phyloP scores from a whole-genome alignment of 2,797 vertebrate genomes.

The Esox lucius region DNA sequence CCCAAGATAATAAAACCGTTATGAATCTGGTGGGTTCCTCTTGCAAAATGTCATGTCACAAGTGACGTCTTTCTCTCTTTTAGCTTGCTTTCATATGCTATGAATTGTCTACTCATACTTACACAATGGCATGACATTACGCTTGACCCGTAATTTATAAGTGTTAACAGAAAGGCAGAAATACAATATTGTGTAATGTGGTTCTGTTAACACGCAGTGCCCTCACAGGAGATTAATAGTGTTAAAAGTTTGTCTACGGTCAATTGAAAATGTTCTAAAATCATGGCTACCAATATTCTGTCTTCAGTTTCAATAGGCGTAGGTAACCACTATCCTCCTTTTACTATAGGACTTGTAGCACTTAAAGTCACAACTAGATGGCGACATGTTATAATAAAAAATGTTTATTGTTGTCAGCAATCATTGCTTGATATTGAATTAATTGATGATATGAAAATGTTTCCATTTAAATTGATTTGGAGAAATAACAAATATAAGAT shows the following conservation, averaged over 20 bases:
- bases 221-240: neutral
- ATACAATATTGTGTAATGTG: no score
- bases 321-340: neutral
- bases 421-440: neutral
- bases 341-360: neutral
- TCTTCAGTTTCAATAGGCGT: neutral
- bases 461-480: neutral
- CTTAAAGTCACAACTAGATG: slow-evolving; percentile 20
- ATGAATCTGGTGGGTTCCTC: slow-evolving; percentile 31
- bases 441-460: neutral
- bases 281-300: neutral
- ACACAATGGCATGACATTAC: neutral
- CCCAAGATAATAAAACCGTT: slow-evolving; percentile 50
- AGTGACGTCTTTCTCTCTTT: slow-evolving; percentile 12
- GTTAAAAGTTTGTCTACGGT: neutral
- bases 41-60: slow-evolving; percentile 38
- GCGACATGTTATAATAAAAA: slow-evolving; percentile 19
- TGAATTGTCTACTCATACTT: neutral
- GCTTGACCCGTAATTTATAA: neutral
- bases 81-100: neutral
- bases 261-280: neutral
- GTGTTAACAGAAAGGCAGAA: no score
- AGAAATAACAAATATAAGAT: neutral
- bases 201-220: no score
- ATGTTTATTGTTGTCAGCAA: neutral